Evolutionary conservation across 2,888 invertebrate species (phyloP).

Genomic region (Chrysina gloriosa): DNA sequence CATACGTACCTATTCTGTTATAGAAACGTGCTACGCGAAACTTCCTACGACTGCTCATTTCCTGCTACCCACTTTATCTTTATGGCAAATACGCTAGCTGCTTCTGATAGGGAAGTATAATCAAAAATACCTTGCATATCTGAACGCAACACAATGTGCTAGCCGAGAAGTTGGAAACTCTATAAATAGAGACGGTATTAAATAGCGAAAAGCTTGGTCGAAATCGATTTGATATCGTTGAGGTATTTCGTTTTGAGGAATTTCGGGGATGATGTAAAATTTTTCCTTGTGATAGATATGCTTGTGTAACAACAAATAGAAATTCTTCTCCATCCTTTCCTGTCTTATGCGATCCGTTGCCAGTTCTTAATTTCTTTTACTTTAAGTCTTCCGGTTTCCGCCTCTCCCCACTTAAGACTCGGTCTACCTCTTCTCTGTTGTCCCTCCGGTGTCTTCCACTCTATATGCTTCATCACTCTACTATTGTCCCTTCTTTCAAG

Average conservation of each 20-base stretch:
- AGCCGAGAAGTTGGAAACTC: not conserved
- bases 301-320: too few relatives aligned
- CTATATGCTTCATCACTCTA: too few relatives aligned
- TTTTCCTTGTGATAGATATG: too few relatives aligned
- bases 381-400: too few relatives aligned
- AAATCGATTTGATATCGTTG: constrained; percentile 1
- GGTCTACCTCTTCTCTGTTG: too few relatives aligned
- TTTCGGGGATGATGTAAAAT: too few relatives aligned
- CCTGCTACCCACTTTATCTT: constrained; percentile 37
- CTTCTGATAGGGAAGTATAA: constrained; percentile 28
- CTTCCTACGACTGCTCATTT: constrained; percentile 32
- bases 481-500: too few relatives aligned
- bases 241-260: not conserved
- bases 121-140: constrained; percentile 31
- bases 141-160: constrained; percentile 4
- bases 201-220: not conserved
- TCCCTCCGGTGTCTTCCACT: too few relatives aligned
- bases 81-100: constrained; percentile 31
- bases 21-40: constrained; percentile 23
- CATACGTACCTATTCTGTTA: not conserved
- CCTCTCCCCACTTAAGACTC: too few relatives aligned
- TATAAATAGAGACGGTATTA: constrained; percentile 17
- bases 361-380: too few relatives aligned
- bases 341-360: too few relatives aligned
- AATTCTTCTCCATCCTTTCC: too few relatives aligned